These are phyloP conservation scores for Galerucella pusilla DNA, from an alignment of 2,888 invertebrate genomes.

Conservation along the genomic window DNA sequence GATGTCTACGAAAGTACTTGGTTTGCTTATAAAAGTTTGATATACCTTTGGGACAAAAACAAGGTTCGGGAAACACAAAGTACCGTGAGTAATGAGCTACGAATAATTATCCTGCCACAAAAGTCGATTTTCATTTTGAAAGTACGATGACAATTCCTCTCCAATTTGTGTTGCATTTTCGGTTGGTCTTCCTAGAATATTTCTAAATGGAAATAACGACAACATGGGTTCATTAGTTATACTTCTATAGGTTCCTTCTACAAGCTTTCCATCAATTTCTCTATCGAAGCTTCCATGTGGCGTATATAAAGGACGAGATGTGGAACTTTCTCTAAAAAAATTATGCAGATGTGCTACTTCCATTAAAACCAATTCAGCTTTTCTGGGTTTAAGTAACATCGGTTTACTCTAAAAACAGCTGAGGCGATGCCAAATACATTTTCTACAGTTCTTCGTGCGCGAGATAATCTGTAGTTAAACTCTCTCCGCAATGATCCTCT, in stretches of 20 bases:
- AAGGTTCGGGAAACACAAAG: conserved; percentile 21
- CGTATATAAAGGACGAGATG: conserved; percentile 36
- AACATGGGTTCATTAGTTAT: conserved; percentile 35
- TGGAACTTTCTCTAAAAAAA: conserved; percentile 46
- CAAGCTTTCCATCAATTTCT: conserved; percentile 32
- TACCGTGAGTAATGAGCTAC: conserved; percentile 21
- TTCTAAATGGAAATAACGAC: conserved; percentile 39
- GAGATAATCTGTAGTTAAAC: conserved; percentile 39
- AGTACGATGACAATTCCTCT: conserved; percentile 46
- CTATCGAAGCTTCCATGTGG: conserved; percentile 46
- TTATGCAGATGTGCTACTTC: conserved; percentile 48
- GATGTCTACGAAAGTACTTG: conserved; percentile 30
- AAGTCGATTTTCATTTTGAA: conserved; percentile 47
- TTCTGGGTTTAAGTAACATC: conserved; percentile 24
- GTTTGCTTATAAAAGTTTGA: conserved; percentile 28
- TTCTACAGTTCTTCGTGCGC: not conserved
- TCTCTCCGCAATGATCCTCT: conserved; percentile 42
- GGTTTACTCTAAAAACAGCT: conserved; percentile 43
- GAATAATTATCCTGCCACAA: conserved; percentile 46
- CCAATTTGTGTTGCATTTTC: conserved; percentile 39
- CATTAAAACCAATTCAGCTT: conserved; percentile 44
- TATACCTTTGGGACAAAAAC: conserved; percentile 29
- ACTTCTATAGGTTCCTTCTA: conserved; percentile 44
- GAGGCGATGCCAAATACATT: conserved; percentile 27
- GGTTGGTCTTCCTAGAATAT: too few species aligned